Evolutionary conservation across 2,113 vertebrate genomes (phyloP).

Genomic region (Crocuta crocuta): DNA sequence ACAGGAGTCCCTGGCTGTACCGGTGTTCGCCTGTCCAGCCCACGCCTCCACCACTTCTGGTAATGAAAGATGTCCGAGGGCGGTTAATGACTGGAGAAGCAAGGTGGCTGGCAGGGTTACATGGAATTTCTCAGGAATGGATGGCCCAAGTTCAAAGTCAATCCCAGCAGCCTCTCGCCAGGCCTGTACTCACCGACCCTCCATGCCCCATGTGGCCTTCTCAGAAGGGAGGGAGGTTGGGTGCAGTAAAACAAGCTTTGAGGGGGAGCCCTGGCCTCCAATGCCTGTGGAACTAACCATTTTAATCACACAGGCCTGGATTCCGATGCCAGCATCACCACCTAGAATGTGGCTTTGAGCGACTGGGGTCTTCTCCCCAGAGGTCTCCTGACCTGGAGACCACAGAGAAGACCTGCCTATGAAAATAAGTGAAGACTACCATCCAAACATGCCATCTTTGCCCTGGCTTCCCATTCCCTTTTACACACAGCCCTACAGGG

Average conservation of each 20-base stretch:
- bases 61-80: background rate
- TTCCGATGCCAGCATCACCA: background rate
- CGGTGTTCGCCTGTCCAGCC: rapidly evolving
- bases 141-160: background rate
- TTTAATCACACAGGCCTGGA: background rate
- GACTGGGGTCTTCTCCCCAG: background rate
- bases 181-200: background rate
- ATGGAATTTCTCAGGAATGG: background rate
- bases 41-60: background rate
- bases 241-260: too few species aligned
- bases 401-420: background rate
- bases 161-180: background rate
- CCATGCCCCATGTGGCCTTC: background rate
- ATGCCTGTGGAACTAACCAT: rapidly evolving
- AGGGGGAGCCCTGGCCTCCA: too few species aligned
- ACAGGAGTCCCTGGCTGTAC: background rate
- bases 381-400: background rate
- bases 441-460: background rate
- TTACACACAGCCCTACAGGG: background rate
- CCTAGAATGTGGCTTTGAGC: background rate
- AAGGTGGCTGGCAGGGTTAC: background rate
- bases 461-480: background rate
- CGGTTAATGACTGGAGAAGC: rapidly evolving
- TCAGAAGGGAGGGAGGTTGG: too few species aligned
- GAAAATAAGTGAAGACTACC: background rate